Evolutionary conservation across 2,113 vertebrate genomes (phyloP), one percentile per base, ranked within the genome.

Genomic region (Hippocampus barbouri): DNA sequence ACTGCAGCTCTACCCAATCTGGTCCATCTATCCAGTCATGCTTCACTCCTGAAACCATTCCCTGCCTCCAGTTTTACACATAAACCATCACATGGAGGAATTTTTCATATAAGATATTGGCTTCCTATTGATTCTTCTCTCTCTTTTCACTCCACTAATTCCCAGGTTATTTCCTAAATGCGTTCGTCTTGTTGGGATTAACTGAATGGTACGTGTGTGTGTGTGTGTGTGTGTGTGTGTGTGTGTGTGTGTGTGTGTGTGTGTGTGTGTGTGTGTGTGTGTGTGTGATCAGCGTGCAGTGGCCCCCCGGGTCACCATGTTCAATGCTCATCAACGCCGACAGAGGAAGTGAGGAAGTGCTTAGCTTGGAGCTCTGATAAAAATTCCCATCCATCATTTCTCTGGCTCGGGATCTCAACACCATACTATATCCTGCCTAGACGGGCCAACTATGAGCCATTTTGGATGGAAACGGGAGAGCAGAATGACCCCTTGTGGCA

Each of bases 161-260:
- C 88, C 83, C 77, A 83, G 85, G 89, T 90, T 91, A 89, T 93
- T 92, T 92, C 86, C 87, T 89, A 89, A 92, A 86, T 90, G 89
- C 89, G 87, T 87, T 72, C 59, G 30, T 76, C 84, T 86, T 78
- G 77, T 77, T 82, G 83, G 80, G 78, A 88, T 88, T 88, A 90
- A 87, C 80, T 82, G 85, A 82, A 66, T n/a, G 12, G 60, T n/a
- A 68, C 78, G 69, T 73, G 74, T 70, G 57, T 68, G 71, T 65
- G 71, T 61, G 54, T 73, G 81, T 69, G 75, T 82, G 25, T 34
- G 66, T 71, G 57, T 79, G 87, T 82, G 25, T 34, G 66, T 71
- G 57, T 79, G 87, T 82, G 25, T 34, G 66, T 71, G 57, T 79
- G 87, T 82, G 25, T 34, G 66, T 71, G 25, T 25, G 25, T 25